phyloP scores from a whole-genome alignment of 1,140 invertebrate species.

The Agrypnia vestita region DNA sequence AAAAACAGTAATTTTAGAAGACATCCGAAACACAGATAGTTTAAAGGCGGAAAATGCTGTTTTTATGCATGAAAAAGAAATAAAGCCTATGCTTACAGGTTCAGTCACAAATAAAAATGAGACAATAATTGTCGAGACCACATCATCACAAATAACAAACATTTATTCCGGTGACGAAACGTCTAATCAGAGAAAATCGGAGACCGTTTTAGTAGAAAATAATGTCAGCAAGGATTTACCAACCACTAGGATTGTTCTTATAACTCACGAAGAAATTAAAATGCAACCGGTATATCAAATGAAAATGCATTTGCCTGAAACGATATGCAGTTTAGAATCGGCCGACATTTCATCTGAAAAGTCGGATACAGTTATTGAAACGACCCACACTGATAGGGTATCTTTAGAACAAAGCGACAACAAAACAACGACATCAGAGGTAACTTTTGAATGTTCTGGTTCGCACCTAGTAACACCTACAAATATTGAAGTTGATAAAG shows the following conservation, averaged over 20 bases:
- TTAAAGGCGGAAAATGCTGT: no score
- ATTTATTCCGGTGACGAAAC: no score
- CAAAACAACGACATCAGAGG: background rate
- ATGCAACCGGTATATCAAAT: constrained; percentile 77
- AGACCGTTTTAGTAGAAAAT: constrained; percentile 33
- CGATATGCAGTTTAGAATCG: background rate
- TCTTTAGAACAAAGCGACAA: constrained; percentile 2
- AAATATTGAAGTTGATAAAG: background rate
- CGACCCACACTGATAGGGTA: background rate
- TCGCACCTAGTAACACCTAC: background rate
- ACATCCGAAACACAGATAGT: background rate
- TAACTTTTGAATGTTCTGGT: background rate
- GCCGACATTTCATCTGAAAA: background rate
- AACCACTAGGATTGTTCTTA: constrained; percentile 77
- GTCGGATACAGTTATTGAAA: background rate
- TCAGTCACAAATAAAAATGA: no score
- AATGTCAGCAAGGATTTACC: constrained; percentile 63
- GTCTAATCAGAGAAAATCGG: background rate
- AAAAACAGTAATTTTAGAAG: background rate
- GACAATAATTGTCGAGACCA: no score
- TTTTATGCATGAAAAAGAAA: no score
- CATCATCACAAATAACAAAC: no score
- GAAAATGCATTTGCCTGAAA: constrained; percentile 72
- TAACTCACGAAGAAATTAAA: constrained; percentile 80
- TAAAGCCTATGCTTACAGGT: no score